phyloP scores from a whole-genome alignment of 2,888 invertebrate species.

The Alitta virens region DNA sequence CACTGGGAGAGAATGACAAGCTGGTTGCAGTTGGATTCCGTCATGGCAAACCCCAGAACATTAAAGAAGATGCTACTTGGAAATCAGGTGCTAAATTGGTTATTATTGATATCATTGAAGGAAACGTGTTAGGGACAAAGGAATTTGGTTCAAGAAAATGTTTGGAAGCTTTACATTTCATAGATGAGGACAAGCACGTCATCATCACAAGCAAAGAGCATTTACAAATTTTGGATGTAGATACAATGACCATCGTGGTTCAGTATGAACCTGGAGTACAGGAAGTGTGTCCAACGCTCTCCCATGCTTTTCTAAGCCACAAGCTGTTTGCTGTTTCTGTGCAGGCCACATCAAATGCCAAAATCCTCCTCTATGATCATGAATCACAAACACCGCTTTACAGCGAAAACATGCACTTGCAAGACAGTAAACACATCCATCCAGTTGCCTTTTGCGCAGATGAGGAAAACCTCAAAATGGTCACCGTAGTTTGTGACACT shows the following conservation, averaged over 20 bases:
- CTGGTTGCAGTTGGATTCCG: conserved; percentile 11
- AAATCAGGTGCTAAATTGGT: not conserved
- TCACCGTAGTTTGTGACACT: not conserved
- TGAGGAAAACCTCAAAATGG: not conserved
- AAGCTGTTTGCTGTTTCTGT: too few species aligned
- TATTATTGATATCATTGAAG: not conserved
- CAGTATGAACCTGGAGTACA: not conserved
- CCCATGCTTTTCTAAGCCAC: too few species aligned
- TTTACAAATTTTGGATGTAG: not conserved
- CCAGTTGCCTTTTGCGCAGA: not conserved
- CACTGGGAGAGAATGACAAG: conserved; percentile 7
- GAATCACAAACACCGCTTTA: not conserved
- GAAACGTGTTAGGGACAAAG: not conserved
- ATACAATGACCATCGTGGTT: not conserved
- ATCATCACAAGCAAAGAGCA: not conserved
- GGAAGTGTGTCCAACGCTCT: too few species aligned
- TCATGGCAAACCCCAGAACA: conserved; percentile 5
- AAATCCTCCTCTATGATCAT: too few species aligned
- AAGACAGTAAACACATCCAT: not conserved
- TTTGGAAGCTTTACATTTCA: not conserved
- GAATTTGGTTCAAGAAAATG: not conserved
- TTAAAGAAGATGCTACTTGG: not conserved
- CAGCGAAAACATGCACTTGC: not conserved
- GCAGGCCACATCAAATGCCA: too few species aligned
- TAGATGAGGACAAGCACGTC: not conserved